A percentile compares a stretch with the other conserved stretches of the same genome.
Conservation (phyloP, 2,888 invertebrate species). For the Octonoba sinensis region DNA sequence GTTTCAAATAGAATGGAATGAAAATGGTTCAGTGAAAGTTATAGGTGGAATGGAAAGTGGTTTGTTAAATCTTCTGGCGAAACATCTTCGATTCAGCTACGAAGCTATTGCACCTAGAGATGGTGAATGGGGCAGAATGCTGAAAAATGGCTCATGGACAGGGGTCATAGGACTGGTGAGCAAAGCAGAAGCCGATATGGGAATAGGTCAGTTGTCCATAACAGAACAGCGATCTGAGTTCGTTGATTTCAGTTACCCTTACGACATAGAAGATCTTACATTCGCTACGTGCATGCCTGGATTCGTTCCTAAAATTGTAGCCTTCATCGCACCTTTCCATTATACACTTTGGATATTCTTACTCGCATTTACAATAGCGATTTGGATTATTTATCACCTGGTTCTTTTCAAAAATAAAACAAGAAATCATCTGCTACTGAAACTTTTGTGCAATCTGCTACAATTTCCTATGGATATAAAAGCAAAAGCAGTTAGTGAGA, state of each 20-base stretch:
- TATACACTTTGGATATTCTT: conserved; percentile 16
- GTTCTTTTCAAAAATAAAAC: conserved; percentile 2
- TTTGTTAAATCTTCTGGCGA: conserved; percentile 4
- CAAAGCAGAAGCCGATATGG: conserved; percentile 72
- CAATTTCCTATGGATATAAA: conserved; percentile 3
- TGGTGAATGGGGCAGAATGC: background rate
- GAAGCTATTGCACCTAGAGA: conserved; percentile 5
- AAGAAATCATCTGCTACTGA: background rate
- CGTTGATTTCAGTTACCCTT: conserved; percentile 73
- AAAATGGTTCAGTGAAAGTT: background rate
- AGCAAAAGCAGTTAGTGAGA: background rate
- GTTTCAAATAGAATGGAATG: background rate
- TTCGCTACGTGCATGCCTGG: conserved; percentile 18
- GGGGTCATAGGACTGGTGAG: conserved; percentile 66
- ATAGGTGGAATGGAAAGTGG: conserved; percentile 6
- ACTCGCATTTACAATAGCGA: background rate
- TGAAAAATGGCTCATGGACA: conserved; percentile 55
- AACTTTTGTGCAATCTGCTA: conserved; percentile 10
- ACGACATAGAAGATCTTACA: conserved; percentile 66
- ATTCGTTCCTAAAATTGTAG: background rate
- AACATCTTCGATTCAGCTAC: conserved; percentile 7
- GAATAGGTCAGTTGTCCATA: conserved; percentile 75
- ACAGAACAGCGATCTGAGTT: conserved; percentile 74
- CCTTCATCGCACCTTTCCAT: conserved; percentile 12
- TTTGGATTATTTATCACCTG: background rate